A percentile compares a stretch with the other conserved stretches of the same genome.
Evolutionary conservation across 37 sponge, comb jelly and placozoan species (phyloP).

Genomic region (Haliclona indistincta): DNA sequence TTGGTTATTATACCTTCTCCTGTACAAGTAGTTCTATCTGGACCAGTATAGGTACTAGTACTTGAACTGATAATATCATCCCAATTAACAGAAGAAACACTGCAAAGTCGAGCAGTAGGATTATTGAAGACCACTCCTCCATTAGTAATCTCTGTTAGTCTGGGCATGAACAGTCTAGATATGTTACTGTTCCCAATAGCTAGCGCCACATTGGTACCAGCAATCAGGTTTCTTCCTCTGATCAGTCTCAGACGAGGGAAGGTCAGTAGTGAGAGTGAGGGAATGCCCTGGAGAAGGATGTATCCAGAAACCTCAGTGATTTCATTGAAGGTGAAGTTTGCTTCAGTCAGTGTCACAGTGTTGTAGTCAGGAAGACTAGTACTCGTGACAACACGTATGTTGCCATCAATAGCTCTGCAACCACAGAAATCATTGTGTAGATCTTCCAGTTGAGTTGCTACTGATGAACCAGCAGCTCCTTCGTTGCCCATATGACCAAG

Average conservation of each 20-base stretch:
- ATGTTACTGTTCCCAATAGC: slow-evolving; percentile 7
- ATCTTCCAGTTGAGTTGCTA: slow-evolving; percentile 20
- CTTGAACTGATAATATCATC: too few relatives aligned
- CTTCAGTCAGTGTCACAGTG: slow-evolving; percentile 18
- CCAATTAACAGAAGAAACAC: slow-evolving; percentile 50
- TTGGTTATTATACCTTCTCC: too few relatives aligned
- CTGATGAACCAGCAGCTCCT: slow-evolving; percentile 1
- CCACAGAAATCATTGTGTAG: slow-evolving; percentile 57
- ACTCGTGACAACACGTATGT: slow-evolving; percentile 22
- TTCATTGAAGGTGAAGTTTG: slow-evolving; percentile 48
- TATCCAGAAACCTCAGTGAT: slow-evolving; percentile 48
- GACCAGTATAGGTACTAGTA: too few relatives aligned
- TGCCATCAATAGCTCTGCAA: slow-evolving; percentile 50
- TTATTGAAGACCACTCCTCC: slow-evolving; percentile 32
- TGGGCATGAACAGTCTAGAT: slow-evolving; percentile 36
- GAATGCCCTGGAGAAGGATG: slow-evolving; percentile 19
- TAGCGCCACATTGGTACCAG: neutral
- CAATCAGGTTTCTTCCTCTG: slow-evolving; percentile 13
- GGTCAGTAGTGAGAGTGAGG: slow-evolving; percentile 9
- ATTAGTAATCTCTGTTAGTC: slow-evolving; percentile 46
- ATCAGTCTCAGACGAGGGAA: slow-evolving; percentile 62
- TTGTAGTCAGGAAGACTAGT: neutral
- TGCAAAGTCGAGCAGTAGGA: slow-evolving; percentile 28
- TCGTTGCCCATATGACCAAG: neutral
- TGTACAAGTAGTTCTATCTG: neutral